Conservation (phyloP, 2,888 invertebrate genomes). For the Imbricaverruca yamaguchii region DNA sequence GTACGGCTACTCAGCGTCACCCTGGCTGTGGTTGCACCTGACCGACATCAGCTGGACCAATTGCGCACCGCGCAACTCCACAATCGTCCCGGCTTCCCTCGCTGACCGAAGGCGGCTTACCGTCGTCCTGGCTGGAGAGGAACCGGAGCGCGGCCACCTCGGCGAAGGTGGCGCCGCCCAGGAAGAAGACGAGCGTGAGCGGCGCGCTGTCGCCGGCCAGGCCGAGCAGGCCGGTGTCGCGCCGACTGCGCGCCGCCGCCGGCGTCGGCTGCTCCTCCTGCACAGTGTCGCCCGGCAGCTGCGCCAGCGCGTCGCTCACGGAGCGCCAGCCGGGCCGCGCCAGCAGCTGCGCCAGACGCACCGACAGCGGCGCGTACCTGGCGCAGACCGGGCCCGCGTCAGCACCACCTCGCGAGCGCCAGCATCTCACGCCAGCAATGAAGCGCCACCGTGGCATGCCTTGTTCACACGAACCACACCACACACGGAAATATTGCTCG, state of each 20-base stretch:
- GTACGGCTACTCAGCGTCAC: too few relatives aligned
- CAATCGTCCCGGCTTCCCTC: too few relatives aligned
- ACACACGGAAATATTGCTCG: too few relatives aligned
- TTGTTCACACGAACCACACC: too few relatives aligned
- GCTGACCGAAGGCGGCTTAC: not conserved
- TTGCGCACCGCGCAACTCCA: too few relatives aligned
- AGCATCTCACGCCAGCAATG: too few relatives aligned
- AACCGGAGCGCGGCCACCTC: slow-evolving; percentile 62
- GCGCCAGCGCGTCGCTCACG: slow-evolving; percentile 71
- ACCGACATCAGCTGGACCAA: too few relatives aligned
- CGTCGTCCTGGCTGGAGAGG: slow-evolving; percentile 39
- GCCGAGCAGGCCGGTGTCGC: not conserved
- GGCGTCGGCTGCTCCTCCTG: slow-evolving; percentile 40
- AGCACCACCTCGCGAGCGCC: too few relatives aligned
- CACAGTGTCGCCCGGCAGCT: slow-evolving; percentile 68
- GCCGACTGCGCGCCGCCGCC: slow-evolving; percentile 23
- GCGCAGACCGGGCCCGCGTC: not conserved
- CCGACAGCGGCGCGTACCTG: slow-evolving; percentile 80
- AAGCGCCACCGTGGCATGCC: too few relatives aligned
- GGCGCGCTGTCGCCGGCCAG: slow-evolving; percentile 25
- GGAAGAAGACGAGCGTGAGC: slow-evolving; percentile 84
- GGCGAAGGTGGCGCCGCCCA: slow-evolving; percentile 94
- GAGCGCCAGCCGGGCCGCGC: slow-evolving; percentile 52
- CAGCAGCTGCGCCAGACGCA: slow-evolving; percentile 70
- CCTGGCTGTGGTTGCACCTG: too few relatives aligned